Conservation (phyloP, 1,140 invertebrate species). For the Leptinotarsa texana region DNA sequence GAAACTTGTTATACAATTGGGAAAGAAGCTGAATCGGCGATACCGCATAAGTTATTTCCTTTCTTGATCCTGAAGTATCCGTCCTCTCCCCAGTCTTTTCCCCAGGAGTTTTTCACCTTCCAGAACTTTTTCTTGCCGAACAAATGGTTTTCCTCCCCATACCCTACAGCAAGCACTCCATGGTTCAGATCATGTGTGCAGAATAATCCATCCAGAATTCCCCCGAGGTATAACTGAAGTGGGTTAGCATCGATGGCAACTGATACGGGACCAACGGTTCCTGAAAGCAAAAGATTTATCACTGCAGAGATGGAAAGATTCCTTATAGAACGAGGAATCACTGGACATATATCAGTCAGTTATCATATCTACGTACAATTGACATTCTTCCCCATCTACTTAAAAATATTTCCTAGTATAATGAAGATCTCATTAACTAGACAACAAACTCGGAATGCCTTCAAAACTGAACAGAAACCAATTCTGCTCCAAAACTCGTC, state of each 20-base stretch:
- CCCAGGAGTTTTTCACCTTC: constrained; percentile 80
- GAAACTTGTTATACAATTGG: constrained; percentile 40
- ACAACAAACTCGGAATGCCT: too few relatives aligned
- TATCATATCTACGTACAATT: neutral
- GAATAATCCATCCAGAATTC: constrained; percentile 65
- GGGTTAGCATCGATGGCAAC: constrained; percentile 78
- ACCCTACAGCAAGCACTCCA: constrained; percentile 81
- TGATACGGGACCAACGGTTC: constrained; percentile 68
- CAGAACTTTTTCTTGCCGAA: constrained; percentile 63
- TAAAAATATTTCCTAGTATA: too few relatives aligned
- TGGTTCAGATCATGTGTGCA: constrained; percentile 71
- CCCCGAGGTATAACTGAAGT: constrained; percentile 73
- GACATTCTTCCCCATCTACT: too few relatives aligned
- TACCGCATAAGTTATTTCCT: constrained; percentile 69
- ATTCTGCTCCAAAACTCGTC: too few relatives aligned
- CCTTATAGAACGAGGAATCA: neutral
- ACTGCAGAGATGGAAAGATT: neutral
- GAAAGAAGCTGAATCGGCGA: constrained; percentile 63
- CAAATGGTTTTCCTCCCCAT: constrained; percentile 61
- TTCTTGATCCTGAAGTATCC: constrained; percentile 71
- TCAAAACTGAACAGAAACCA: too few relatives aligned
- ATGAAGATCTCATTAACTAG: too few relatives aligned
- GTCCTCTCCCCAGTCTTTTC: constrained; percentile 66
- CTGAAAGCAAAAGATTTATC: constrained; percentile 10
- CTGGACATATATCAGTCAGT: neutral